Evolutionary conservation across 2,113 vertebrate genomes (phyloP), one percentile per base, ranked within the genome.

Genomic region (Petroica traversi): DNA sequence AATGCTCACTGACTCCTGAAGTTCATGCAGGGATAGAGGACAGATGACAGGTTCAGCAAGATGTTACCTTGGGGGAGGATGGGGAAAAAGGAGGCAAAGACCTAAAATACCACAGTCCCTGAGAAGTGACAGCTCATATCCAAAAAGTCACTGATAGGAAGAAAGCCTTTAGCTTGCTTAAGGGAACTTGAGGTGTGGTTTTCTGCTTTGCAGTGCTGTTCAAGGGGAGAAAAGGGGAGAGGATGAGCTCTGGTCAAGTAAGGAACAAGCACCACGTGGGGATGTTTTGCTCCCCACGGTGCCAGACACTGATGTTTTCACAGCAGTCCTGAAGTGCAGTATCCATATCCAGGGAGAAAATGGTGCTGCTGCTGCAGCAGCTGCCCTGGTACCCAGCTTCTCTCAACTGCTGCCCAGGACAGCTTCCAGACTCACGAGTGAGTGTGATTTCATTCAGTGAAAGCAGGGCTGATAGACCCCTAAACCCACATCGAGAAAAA

Each of bases 241-340:
- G 58, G 49, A 45, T 34, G 83, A 74, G 28, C 22, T 48, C 59
- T 22, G 29, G 15, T 71, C 7, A 74, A 67, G 45, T 31, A 20
- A 74, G 66, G 43, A 61, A 31, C 0, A 0, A 51, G 49, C 48
- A 7, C 18, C 25, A 8, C 0, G 1, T 14, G 58, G 3, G 31
- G 11, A 1, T 43, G 20, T 84, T 41, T 41, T 38, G 52, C 26
- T 73, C 51, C 19, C 43, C 33, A 8, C 0, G 0, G 48, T 40
- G 33, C 25, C 43, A 59, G 46, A 19, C 23, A 31, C 11, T 36
- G 51, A 2, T 12, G 29, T 72, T 62, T 58, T 40, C 68, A 29
- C 33, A 59, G 46, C 64, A 81, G 40, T 34, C 36, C 82, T 5
- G 6, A 1, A 2, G 9, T 19, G 63, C 61, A 43, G 14, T 4